Base-by-base conservation (phyloP, 2,888 invertebrate genomes). In the Sylvicola fuscatus region DNA sequence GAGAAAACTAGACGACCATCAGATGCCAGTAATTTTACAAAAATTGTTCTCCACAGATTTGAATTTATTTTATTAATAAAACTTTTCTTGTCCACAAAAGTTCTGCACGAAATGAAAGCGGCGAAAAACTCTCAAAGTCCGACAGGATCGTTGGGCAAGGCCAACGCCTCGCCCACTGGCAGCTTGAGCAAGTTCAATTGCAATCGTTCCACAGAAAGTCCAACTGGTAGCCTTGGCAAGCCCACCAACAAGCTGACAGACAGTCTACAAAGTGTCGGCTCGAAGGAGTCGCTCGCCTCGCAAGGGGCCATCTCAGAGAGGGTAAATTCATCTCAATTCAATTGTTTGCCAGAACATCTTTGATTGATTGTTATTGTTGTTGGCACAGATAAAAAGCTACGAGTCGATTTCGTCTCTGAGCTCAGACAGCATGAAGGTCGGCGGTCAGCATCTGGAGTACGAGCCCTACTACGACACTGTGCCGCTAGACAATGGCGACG, bases 401-500 rank as follows among this genome's bases (percentile, higher is more conserved):
- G 71, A 71, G 52, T 70, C 70, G 14, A 69, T 71, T 29, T 71
- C 71, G 40, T 71, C 72, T 1, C 47, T 71, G 32, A 70, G 70
- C 32, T 71, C 71, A 33, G 71, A 71, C 38, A 54, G 60, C 41
- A 45, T 59, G 62, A 44, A 68, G 60, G 52, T 60, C 60, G 41
- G 65, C 55, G 6, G 65, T 59, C 41, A 65, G 60, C 36, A 66
- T 60, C 41, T 65, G 54, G 45, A 71, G 32, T 61, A 72, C 44
- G 77, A 77, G 47, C 77, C 75, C 0, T 75, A 72, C 46, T 77
- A 77, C 46, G 77, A 77, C 47, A 72, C 72, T 50, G 77, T 77
- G 34, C 75, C 77, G 1, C 61, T 69, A 33, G 77, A 76, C 42
- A 61, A 61, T 40, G 63, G 66, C 41, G 71, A 71, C 44, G 77